Base-by-base conservation (phyloP, 2,888 invertebrate genomes). In the Pollenia labialis region DNA sequence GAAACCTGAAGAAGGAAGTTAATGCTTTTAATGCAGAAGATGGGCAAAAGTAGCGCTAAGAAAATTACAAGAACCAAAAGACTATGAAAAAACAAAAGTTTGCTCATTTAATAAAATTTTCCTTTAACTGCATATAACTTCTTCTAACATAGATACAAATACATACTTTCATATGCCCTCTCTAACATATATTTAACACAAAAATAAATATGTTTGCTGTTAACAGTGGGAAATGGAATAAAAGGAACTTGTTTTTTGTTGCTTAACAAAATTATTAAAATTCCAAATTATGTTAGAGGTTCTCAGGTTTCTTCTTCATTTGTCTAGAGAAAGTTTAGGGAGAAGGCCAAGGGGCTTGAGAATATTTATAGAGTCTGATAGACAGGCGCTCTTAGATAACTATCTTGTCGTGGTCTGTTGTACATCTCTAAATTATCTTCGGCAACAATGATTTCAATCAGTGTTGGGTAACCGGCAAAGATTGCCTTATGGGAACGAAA, bases 31-130 rank as follows among this genome's bases (percentile, higher is more conserved):
- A 60, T 23, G 46, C 11, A 50, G 16, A n/a, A 52, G 44, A 58
- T 69, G 42, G 54, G 11, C 18, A 64, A 48, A 75, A 80, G 16
- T 14, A 64, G 32, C 9, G 12, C 4, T n/a, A 58, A 81, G 50
- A 48, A 81, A 81, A 80, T 75, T 54, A 69, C 40, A 81, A 58
- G 18, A 81, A 80, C 75, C 16, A 74, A 75, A 77, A 52, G 16
- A 23, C 48, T 50, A 71, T 42, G 44, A 52, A 16, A 14, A 68
- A 58, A 40, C n/a, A 48, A 18, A 23, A 58, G 10, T 62, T 72
- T 81, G 42, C 66, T 66, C 46, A 52, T 58, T 71, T 62, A 71
- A 46, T 48, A 72, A 56, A 72, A 72, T 52, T 23, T 79, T 50
- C 56, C 44, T 66, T n/a, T 68, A 74, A 74, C 16, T 85, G 66